Conservation (phyloP, 2,113 vertebrate genomes). For the Dunckerocampus dactyliophorus region DNA sequence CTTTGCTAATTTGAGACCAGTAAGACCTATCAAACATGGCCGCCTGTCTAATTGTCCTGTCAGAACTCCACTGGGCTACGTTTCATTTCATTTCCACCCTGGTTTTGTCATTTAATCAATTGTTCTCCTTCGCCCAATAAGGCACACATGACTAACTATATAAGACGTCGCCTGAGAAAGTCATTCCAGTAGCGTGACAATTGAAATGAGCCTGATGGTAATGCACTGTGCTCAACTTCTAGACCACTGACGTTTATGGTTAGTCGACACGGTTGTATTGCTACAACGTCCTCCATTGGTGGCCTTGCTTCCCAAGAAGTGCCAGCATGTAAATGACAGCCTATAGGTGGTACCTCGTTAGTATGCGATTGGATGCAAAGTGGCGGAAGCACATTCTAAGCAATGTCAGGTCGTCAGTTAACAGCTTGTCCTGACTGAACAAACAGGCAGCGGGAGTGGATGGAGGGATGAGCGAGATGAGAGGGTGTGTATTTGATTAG, state of each 20-base stretch:
- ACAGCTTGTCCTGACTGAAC: constrained; percentile 40
- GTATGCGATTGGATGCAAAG: constrained; percentile 31
- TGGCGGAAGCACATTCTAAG: constrained; percentile 21
- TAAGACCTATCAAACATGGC: neutral
- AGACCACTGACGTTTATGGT: too few relatives aligned
- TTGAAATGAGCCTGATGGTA: constrained; percentile 23
- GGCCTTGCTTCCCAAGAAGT: neutral
- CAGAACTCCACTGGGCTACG: neutral
- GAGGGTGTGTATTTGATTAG: constrained; percentile 62
- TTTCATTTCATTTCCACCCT: constrained; percentile 28
- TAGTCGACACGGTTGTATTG: neutral
- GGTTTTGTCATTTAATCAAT: constrained; percentile 36
- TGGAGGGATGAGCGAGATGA: constrained; percentile 36
- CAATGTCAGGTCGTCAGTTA: constrained; percentile 35
- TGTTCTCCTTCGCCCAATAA: constrained; percentile 18
- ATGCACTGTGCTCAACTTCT: constrained; percentile 11
- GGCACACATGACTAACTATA: constrained; percentile 36
- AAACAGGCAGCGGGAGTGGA: constrained; percentile 33
- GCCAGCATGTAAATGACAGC: constrained; percentile 1
- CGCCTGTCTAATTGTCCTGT: constrained; percentile 4
- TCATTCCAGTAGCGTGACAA: neutral
- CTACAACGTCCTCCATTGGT: neutral
- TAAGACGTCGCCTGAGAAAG: constrained; percentile 20
- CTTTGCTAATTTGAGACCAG: neutral
- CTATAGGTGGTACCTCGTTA: constrained; percentile 10